Percentiles rank a stretch among this genome's conserved stretches.
Conservation (phyloP, 1,140 invertebrate species). For the Atta texana region DNA sequence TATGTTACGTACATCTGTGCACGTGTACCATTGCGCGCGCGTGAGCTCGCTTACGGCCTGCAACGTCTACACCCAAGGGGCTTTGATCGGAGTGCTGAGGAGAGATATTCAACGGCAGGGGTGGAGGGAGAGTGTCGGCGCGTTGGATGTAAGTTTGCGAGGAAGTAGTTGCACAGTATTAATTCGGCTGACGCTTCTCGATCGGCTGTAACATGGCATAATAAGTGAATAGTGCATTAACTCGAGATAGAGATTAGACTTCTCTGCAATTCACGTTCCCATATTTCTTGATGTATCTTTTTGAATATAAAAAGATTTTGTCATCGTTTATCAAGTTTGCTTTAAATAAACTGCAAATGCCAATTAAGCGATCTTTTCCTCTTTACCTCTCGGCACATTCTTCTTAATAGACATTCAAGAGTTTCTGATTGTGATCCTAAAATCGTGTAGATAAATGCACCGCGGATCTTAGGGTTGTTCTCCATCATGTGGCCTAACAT, state of each 20-base stretch:
- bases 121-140: neutral
- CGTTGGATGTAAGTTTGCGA: slow-evolving; percentile 54
- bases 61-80: slow-evolving; percentile 71
- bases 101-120: slow-evolving; percentile 31
- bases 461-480: neutral
- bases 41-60: slow-evolving; percentile 58
- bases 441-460: neutral
- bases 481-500: neutral
- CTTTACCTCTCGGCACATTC: neutral
- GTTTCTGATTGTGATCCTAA: neutral
- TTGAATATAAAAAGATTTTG: neutral
- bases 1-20: neutral
- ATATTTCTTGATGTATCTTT: neutral
- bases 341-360: neutral
- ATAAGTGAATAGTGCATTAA: neutral
- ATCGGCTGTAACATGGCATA: slow-evolving; percentile 3
- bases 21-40: slow-evolving; percentile 29
- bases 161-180: slow-evolving; percentile 54
- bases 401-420: neutral
- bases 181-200: slow-evolving; percentile 40
- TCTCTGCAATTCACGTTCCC: neutral
- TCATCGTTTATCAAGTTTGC: neutral
- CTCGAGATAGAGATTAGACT: neutral
- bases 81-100: slow-evolving; percentile 76
- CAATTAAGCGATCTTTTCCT: neutral